Conservation (phyloP, 2,797 vertebrate genomes). For the Takifugu ocellatus region DNA sequence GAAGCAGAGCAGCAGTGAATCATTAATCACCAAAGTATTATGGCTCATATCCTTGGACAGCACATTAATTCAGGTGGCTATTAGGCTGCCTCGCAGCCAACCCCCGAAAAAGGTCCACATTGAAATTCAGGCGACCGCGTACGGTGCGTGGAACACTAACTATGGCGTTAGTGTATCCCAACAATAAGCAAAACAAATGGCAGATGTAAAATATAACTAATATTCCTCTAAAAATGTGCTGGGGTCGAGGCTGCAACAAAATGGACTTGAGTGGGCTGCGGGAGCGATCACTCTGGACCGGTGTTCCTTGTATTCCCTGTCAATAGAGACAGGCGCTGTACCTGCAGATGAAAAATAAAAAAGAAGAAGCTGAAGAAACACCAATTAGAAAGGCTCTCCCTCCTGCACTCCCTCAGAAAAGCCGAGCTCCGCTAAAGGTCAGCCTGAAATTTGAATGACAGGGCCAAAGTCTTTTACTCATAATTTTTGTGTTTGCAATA, state of each 20-base stretch:
- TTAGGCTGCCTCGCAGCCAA: slow-evolving; percentile 71
- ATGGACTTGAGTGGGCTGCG: slow-evolving; percentile 59
- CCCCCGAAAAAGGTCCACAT: slow-evolving; percentile 65
- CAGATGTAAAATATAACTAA: slow-evolving; percentile 46
- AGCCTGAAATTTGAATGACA: slow-evolving; percentile 99
- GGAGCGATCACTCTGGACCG: slow-evolving; percentile 79
- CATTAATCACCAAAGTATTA: slow-evolving; percentile 79
- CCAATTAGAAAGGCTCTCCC: slow-evolving; percentile 98
- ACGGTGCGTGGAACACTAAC: slow-evolving; percentile 62
- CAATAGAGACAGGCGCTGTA: slow-evolving; percentile 83
- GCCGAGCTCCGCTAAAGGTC: slow-evolving; percentile 99
- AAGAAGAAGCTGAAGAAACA: slow-evolving; percentile 76
- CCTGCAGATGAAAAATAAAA: slow-evolving; percentile 82
- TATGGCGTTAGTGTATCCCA: slow-evolving; percentile 44
- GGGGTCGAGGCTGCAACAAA: slow-evolving; percentile 25
- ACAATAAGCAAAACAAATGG: slow-evolving; percentile 60
- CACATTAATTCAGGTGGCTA: slow-evolving; percentile 78
- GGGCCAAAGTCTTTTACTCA: slow-evolving; percentile 99
- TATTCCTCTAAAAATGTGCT: slow-evolving; percentile 34
- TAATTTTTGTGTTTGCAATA: slow-evolving; percentile 99
- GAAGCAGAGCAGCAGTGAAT: slow-evolving; percentile 65
- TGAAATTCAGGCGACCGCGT: slow-evolving; percentile 72
- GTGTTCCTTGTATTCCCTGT: slow-evolving; percentile 74
- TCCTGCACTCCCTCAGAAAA: slow-evolving; percentile 93
- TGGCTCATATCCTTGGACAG: slow-evolving; percentile 75